Evolutionary conservation across 2,888 invertebrate genomes (phyloP).

Genomic region (Caenorhabditis afra): DNA sequence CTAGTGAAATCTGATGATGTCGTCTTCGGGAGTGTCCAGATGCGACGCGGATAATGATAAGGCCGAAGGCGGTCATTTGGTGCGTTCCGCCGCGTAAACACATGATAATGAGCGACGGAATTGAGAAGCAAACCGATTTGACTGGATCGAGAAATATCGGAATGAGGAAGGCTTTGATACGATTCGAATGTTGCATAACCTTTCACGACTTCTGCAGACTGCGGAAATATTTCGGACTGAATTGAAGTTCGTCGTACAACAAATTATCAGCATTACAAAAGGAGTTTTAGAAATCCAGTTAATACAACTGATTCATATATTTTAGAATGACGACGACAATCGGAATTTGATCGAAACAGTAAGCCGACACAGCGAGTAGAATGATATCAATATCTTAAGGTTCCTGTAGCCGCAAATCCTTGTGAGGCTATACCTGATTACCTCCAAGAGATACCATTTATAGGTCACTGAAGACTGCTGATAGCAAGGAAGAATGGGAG

Average conservation of each 20-base stretch:
- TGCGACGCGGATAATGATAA: conserved; percentile 53
- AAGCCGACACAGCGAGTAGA: no score
- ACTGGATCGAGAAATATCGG: conserved; percentile 1
- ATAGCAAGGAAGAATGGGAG: conserved; percentile 7
- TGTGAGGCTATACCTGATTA: no score
- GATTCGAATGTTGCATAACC: conserved; percentile 11
- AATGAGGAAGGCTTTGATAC: neutral
- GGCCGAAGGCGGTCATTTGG: conserved; percentile 54
- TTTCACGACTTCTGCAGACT: neutral
- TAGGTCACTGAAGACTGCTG: conserved; percentile 33
- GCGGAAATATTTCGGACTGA: no score
- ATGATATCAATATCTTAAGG: no score
- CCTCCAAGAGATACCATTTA: conserved; percentile 31
- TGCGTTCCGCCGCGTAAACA: conserved; percentile 55
- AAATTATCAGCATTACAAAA: no score
- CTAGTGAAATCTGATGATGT: conserved; percentile 57
- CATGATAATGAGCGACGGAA: conserved; percentile 48
- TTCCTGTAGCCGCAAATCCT: no score
- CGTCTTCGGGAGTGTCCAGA: conserved; percentile 56
- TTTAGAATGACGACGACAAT: no score
- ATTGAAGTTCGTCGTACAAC: no score
- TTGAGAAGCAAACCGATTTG: conserved; percentile 37
- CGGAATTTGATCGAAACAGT: no score
- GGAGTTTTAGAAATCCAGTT: no score
- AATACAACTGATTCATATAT: no score